Base-by-base conservation (phyloP, 2,888 invertebrate genomes). In the Thera britannica region DNA sequence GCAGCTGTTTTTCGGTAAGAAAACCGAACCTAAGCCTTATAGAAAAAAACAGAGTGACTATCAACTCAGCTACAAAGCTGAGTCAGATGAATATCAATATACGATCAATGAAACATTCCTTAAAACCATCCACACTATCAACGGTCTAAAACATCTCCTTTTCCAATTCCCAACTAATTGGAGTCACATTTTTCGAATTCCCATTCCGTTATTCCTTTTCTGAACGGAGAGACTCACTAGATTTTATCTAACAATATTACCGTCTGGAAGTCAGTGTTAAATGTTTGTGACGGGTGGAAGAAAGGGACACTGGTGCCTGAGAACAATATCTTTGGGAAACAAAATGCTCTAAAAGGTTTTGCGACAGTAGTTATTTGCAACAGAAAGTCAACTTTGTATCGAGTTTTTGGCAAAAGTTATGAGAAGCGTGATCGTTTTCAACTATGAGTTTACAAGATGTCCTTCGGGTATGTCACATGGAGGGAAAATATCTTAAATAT, bases 261-360 rank as follows among this genome's bases (percentile, higher is more conserved):
- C 79, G 86, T 85, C 87, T 86, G 84, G 78, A 77, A 85, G 84
- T 84, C 86, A 82, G 85, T 84, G 85, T 84, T 85, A 87, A 86
- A 85, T 83, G 87, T 83, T 85, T 83, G 84, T 82, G 83, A 85
- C 83, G 82, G 80, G 75, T 70, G 73, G 76, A 77, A 80, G 76
- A 81, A 81, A 77, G 79, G 76, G 77, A 81, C 83, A 81, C 81
- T 82, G 79, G 81, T 74, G 75, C 76, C 75, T 78, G 75, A 75
- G 76, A 77, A 81, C 79, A 80, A 81, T 83, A 79, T 79, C 81
- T 79, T 82, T 74, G 72, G 63, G 66, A 65, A 67, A 63, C 71
- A 68, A 69, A 64, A 66, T 67, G 58, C 54, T 65, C 64, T 70
- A 61, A 72, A 23, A 65, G 70, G 66, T 68, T 51, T 56, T 41